These are phyloP conservation scores for Mola mola DNA, from an alignment of 2,113 vertebrate genomes.

Conservation along the genomic window DNA sequence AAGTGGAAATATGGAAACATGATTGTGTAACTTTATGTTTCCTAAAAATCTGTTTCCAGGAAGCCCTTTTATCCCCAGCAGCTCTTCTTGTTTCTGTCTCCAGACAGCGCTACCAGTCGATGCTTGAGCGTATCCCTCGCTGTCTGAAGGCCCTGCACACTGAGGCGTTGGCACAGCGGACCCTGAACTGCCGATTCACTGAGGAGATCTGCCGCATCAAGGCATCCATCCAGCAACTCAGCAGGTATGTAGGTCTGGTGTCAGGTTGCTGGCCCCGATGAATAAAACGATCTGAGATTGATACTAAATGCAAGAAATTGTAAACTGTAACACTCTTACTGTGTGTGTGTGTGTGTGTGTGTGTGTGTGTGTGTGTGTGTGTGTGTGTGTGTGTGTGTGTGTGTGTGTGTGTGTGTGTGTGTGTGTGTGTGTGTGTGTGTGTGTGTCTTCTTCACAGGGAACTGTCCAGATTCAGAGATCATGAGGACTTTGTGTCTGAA, in stretches of 20 bases:
- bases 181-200: slow-evolving; percentile 84
- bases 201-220: slow-evolving; percentile 86
- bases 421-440: background rate
- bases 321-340: too few relatives aligned
- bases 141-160: slow-evolving; percentile 86
- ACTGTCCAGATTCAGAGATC: slow-evolving; percentile 78
- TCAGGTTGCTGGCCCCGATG: background rate
- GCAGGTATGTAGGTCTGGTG: slow-evolving; percentile 79
- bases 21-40: background rate
- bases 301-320: background rate
- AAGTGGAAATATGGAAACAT: background rate
- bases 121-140: slow-evolving; percentile 84
- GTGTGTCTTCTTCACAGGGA: slow-evolving; percentile 75
- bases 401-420: too few relatives aligned
- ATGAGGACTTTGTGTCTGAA: slow-evolving; percentile 80
- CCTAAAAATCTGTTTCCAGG: background rate
- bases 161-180: slow-evolving; percentile 83
- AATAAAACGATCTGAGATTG: background rate
- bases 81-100: slow-evolving; percentile 14
- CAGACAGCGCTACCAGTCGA: slow-evolving; percentile 85
- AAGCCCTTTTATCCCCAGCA: background rate
- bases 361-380: too few relatives aligned
- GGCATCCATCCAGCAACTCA: slow-evolving; percentile 82
- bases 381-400: too few relatives aligned
- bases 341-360: too few relatives aligned